Evolutionary conservation across 2,888 invertebrate genomes (phyloP), one percentile per base, ranked within the genome.

Genomic region (Amphipyra tragopoginis): DNA sequence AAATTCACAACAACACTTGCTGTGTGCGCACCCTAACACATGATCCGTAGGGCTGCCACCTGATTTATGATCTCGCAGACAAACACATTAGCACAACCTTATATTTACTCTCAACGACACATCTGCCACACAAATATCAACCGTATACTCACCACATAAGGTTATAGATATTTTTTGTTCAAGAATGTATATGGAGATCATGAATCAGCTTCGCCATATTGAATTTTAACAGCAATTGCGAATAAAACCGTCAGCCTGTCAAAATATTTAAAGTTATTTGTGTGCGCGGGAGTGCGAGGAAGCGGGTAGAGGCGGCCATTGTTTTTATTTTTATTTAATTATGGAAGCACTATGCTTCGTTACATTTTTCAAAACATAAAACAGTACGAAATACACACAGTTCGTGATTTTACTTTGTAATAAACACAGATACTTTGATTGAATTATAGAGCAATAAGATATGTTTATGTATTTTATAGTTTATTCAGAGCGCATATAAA

Each of bases 171-270:
- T 5, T 7, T 9, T 33, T 39, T 26, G 13, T 33, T 29, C 21
- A 47, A 9, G 42, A 7, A 14, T n/a, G 9, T 51, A 13, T 52
- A 42, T 44, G 21, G 26, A 52, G 44, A 63, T 60, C 45, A 73
- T 81, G 80, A 84, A 82, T 84, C 81, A 85, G 74, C 75, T 52
- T 72, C 54, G 69, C 79, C 78, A 79, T 85, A 82, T 83, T 84
- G 80, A 79, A 86, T 84, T 81, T 82, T 75, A 83, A 77, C 72
- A 77, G 71, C 73, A 71, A 81, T 77, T 62, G 80, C 79, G 74
- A 84, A 84, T 85, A 83, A 84, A 86, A 84, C 80, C 75, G 79
- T 84, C 83, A 65, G 68, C 64, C 77, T 86, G 87, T 88, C 86
- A 86, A 86, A 88, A 87, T 85, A 87, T 85, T 86, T 80, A 76